phyloP scores from a whole-genome alignment of 2,888 invertebrate species.

The Exephanes ischioxanthus region DNA sequence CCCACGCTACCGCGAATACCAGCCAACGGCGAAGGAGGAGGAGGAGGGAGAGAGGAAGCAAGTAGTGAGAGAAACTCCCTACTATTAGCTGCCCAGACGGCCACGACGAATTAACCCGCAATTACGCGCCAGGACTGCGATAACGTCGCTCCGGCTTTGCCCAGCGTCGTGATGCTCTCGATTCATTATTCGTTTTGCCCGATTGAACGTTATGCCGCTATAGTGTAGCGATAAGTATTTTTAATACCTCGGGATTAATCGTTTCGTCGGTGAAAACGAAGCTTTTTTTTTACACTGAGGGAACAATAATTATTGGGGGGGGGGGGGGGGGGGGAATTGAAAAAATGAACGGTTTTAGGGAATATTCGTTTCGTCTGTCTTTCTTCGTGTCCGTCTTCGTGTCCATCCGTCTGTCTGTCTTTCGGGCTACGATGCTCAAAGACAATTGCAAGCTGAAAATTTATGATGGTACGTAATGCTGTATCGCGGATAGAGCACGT shows the following conservation, averaged over 20 bases:
- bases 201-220: constrained; percentile 7
- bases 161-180: constrained; percentile 34
- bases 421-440: not conserved
- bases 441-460: not conserved
- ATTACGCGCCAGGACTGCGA: constrained; percentile 77
- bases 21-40: constrained; percentile 10
- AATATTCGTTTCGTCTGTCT: not conserved
- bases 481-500: constrained; percentile 6
- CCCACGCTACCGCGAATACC: constrained; percentile 77
- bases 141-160: constrained; percentile 62
- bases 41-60: constrained; percentile 68
- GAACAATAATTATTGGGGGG: not conserved
- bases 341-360: not conserved
- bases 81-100: constrained; percentile 68
- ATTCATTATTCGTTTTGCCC: constrained; percentile 45
- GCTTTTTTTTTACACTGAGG: not conserved
- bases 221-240: not conserved
- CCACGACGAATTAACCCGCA: constrained; percentile 81
- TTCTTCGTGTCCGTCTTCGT: no score
- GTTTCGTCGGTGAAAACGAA: not conserved
- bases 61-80: constrained; percentile 70
- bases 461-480: not conserved
- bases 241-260: not conserved
- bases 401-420: not conserved
- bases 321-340: no score